A percentile compares a stretch with the other conserved stretches of the same genome.
Evolutionary conservation across 2,797 vertebrate genomes (phyloP).

Genomic region (Pseudotriccus pelzelni): DNA sequence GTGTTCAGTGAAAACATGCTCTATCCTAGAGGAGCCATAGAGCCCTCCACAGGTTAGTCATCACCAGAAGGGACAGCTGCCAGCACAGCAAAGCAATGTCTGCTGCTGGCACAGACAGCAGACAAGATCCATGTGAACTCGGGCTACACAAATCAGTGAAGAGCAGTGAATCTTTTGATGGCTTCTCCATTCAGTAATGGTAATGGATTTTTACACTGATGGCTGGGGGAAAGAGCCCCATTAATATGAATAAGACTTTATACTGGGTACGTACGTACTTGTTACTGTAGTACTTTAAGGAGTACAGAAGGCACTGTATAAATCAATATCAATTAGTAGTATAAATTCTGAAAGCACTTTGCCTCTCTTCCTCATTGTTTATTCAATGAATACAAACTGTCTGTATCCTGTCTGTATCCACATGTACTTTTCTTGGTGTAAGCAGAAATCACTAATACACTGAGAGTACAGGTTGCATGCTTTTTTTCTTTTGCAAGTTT

Average conservation of each 20-base stretch:
- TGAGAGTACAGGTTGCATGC: rapidly evolving
- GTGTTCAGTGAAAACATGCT: neutral
- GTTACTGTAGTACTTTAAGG: neutral
- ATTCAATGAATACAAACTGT: neutral
- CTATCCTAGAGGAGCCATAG: neutral
- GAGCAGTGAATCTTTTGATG: neutral
- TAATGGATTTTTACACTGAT: neutral
- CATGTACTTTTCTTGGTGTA: neutral
- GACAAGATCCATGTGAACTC: neutral
- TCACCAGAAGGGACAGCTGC: neutral
- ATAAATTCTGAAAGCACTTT: neutral
- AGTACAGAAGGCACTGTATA: neutral
- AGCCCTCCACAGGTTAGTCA: neutral
- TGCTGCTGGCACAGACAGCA: neutral
- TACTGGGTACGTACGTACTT: neutral
- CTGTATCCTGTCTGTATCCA: neutral
- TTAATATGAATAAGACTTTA: neutral
- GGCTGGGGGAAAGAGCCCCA: neutral
- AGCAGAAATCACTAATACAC: neutral
- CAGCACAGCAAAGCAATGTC: neutral
- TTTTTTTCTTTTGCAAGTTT: neutral
- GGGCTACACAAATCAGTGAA: neutral
- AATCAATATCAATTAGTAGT: neutral
- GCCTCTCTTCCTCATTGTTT: neutral
- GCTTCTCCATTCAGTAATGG: neutral